Evolutionary conservation across 1,140 invertebrate genomes (phyloP).

Genomic region (Papilio helenus): DNA sequence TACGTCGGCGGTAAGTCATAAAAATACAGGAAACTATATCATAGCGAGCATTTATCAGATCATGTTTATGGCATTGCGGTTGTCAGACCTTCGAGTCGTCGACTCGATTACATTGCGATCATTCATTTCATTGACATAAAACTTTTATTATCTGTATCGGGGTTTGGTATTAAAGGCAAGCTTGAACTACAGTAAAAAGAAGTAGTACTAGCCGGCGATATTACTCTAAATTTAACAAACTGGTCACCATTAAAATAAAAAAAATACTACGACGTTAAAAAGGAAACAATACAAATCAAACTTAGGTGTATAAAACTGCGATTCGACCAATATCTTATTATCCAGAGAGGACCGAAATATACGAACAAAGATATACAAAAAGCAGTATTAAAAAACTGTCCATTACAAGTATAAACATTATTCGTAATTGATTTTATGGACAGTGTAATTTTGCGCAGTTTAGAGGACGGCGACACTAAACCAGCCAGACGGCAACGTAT

Average conservation of each 20-base stretch:
- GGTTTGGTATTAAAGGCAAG: neutral
- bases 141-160: slow-evolving; percentile 13
- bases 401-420: slow-evolving; percentile 10
- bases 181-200: neutral
- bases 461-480: slow-evolving; percentile 1
- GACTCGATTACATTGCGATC: slow-evolving; percentile 27
- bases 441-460: slow-evolving; percentile 26
- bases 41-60: slow-evolving; percentile 18
- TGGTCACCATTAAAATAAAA: too few species aligned
- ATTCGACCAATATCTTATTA: neutral
- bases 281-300: too few species aligned
- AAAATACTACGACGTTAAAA: too few species aligned
- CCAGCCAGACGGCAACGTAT: slow-evolving; percentile 27
- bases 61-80: slow-evolving; percentile 24
- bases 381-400: neutral
- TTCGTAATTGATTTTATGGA: slow-evolving; percentile 21
- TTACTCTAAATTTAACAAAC: too few species aligned
- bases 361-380: neutral
- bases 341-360: neutral
- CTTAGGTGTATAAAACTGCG: too few species aligned
- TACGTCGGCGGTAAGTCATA: slow-evolving; percentile 10
- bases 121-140: slow-evolving; percentile 27
- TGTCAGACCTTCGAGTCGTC: neutral
- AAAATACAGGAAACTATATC: slow-evolving; percentile 31
- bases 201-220: too few species aligned